phyloP scores from a whole-genome alignment of 2,797 vertebrate species.

The Synanceia verrucosa region DNA sequence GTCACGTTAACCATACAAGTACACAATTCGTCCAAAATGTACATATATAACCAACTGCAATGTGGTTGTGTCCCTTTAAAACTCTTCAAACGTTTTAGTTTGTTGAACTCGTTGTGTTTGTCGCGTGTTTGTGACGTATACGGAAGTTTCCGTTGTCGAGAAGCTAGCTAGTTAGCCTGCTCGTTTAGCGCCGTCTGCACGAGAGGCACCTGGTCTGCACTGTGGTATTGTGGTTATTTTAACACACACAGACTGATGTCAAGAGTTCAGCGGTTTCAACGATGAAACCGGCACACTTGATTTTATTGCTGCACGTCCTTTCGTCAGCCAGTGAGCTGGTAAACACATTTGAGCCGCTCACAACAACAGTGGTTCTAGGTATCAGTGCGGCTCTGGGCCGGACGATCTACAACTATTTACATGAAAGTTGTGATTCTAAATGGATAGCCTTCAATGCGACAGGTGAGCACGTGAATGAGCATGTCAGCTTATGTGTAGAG shows the following conservation, averaged over 20 bases:
- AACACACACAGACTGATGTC: neutral
- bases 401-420: slow-evolving; percentile 69
- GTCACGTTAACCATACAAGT: neutral
- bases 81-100: neutral
- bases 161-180: neutral
- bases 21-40: fast-evolving
- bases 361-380: slow-evolving; percentile 57
- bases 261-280: neutral
- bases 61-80: neutral
- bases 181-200: neutral
- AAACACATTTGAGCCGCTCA: slow-evolving; percentile 74
- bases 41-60: fast-evolving
- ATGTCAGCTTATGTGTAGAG: too few species aligned
- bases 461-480: slow-evolving; percentile 61
- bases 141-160: slow-evolving; percentile 43
- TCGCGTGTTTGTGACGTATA: slow-evolving; percentile 41
- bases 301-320: slow-evolving; percentile 40
- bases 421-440: slow-evolving; percentile 67
- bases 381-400: slow-evolving; percentile 55
- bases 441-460: slow-evolving; percentile 78
- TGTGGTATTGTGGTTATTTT: neutral
- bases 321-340: slow-evolving; percentile 33
- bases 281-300: slow-evolving; percentile 58
- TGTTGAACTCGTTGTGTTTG: neutral
- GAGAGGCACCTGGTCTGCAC: neutral